Conservation (phyloP, 2,888 invertebrate genomes). For the Troglohyphantes excavatus region DNA sequence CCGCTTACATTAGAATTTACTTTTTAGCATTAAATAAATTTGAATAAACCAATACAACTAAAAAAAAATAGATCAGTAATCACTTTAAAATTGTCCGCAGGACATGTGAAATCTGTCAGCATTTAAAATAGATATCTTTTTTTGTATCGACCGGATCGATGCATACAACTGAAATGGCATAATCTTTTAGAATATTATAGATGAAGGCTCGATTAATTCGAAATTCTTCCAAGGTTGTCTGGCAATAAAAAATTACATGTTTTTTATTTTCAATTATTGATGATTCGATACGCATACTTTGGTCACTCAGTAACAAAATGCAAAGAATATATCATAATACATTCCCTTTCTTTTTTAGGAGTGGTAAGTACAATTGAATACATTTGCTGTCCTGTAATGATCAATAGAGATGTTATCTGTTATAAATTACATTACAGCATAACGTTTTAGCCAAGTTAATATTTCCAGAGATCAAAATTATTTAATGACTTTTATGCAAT, state of each 20-base stretch:
- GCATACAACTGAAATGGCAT: too few species aligned
- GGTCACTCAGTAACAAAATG: background rate
- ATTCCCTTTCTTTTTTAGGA: background rate
- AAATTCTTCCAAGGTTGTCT: background rate
- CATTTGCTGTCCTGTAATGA: background rate
- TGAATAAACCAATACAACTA: too few species aligned
- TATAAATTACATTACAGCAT: background rate
- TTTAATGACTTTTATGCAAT: too few species aligned
- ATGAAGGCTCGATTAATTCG: background rate
- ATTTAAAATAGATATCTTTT: too few species aligned
- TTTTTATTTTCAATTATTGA: background rate
- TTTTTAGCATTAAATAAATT: too few species aligned
- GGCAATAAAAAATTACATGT: background rate
- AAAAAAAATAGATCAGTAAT: too few species aligned
- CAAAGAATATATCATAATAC: background rate
- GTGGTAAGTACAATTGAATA: constrained; percentile 4
- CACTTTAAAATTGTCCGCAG: too few species aligned
- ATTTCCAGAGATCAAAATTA: background rate
- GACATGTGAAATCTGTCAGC: too few species aligned
- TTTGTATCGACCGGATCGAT: too few species aligned
- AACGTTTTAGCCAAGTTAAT: too few species aligned
- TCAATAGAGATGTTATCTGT: background rate
- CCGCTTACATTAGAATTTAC: too few species aligned
- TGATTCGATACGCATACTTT: background rate
- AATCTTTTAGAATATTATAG: too few species aligned